These are phyloP conservation scores for Semibalanus balanoides DNA, from an alignment of 1,140 invertebrate genomes.

Conservation along the genomic window DNA sequence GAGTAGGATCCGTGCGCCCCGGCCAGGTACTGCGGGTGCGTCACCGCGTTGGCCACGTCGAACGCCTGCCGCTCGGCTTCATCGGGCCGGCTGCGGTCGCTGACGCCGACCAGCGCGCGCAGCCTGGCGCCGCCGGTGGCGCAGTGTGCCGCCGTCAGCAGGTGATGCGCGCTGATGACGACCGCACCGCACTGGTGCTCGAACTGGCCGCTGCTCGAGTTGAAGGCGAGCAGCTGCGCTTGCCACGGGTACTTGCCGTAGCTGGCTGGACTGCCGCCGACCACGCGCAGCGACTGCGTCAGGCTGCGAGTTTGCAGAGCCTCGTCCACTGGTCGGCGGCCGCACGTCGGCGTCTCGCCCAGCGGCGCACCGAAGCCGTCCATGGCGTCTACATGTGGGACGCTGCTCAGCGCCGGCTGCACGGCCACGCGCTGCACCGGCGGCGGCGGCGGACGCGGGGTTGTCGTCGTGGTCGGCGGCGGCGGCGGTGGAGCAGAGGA, in stretches of 20 bases:
- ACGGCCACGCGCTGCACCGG: too few relatives aligned
- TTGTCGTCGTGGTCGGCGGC: too few relatives aligned
- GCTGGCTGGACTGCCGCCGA: background rate
- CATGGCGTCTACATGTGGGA: too few relatives aligned
- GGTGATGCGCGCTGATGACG: conserved; percentile 9
- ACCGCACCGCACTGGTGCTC: conserved; percentile 15
- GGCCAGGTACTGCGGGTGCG: background rate
- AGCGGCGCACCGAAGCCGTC: too few relatives aligned
- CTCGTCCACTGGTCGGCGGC: too few relatives aligned
- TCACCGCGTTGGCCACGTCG: background rate
- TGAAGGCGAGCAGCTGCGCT: background rate
- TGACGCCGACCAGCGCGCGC: background rate
- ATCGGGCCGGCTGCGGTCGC: background rate
- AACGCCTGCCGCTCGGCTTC: background rate
- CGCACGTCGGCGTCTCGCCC: too few relatives aligned
- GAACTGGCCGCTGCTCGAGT: background rate
- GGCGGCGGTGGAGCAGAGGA: too few relatives aligned
- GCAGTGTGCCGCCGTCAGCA: conserved; percentile 17
- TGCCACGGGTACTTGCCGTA: conserved; percentile 1
- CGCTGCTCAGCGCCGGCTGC: too few relatives aligned
- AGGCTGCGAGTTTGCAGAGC: too few relatives aligned
- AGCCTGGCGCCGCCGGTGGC: background rate
- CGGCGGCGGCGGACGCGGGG: too few relatives aligned
- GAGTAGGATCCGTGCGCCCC: background rate
- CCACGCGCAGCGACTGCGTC: background rate